Conservation (phyloP, 2,113 vertebrate species). For the Muntiacus muntjak region DNA sequence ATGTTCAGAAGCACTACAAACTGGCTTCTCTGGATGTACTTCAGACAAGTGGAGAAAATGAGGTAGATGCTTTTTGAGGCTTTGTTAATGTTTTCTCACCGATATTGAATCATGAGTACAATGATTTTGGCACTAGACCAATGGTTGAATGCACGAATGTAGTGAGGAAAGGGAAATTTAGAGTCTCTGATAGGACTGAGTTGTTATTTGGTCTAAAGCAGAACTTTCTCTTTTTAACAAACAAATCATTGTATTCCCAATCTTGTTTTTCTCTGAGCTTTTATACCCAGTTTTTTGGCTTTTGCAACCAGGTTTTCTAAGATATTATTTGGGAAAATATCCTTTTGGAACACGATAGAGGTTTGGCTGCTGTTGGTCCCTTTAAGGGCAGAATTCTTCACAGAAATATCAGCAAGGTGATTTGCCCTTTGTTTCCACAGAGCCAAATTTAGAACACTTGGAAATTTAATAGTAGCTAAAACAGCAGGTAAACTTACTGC, state of each 20-base stretch:
- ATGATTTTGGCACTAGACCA: neutral
- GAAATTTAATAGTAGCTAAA: neutral
- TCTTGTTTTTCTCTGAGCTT: neutral
- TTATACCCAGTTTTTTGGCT: neutral
- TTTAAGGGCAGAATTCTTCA: neutral
- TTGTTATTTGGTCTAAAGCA: neutral
- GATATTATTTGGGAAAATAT: neutral
- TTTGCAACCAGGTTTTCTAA: neutral
- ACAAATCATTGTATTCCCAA: neutral
- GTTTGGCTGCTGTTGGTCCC: neutral
- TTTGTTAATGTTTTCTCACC: neutral
- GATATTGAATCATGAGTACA: neutral
- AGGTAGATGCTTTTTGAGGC: neutral
- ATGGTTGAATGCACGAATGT: neutral
- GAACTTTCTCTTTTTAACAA: neutral
- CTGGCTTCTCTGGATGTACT: neutral
- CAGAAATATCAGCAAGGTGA: neutral
- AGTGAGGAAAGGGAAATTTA: neutral
- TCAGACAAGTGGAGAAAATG: neutral
- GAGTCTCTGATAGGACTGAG: neutral
- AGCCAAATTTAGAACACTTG: neutral
- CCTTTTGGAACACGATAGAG: neutral
- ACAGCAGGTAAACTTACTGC: neutral
- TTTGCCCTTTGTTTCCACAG: neutral
- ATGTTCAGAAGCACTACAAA: neutral